Evolutionary conservation across 1,140 invertebrate species (phyloP).

Genomic region (Andricus grossulariae): DNA sequence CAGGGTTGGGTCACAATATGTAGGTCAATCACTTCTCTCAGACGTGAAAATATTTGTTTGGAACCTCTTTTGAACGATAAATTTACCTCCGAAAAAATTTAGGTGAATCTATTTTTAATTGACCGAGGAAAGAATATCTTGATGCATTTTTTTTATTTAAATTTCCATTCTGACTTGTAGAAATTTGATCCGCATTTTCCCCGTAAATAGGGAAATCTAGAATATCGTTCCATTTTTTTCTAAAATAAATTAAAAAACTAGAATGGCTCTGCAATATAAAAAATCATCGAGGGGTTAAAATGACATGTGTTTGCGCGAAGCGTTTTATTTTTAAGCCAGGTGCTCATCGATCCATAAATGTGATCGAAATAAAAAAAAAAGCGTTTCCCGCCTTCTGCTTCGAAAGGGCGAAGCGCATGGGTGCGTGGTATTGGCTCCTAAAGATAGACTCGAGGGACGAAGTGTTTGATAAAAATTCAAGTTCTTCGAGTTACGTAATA

Average conservation of each 20-base stretch:
- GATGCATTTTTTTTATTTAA: too few species aligned
- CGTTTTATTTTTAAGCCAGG: slow-evolving; percentile 35
- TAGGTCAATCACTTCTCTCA: too few species aligned
- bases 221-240: too few species aligned
- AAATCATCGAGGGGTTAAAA: not conserved
- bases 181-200: not conserved
- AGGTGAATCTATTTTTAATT: too few species aligned
- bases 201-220: not conserved
- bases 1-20: too few species aligned
- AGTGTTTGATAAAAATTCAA: not conserved
- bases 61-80: too few species aligned
- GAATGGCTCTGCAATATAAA: too few species aligned
- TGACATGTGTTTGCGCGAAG: not conserved
- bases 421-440: not conserved
- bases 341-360: slow-evolving; percentile 40
- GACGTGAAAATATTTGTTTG: too few species aligned
- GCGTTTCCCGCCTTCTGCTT: slow-evolving; percentile 45
- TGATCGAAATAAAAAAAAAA: slow-evolving; percentile 41
- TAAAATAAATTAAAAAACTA: too few species aligned
- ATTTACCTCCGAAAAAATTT: too few species aligned
- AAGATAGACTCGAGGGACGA: not conserved
- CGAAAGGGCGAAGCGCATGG: slow-evolving; percentile 6
- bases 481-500: not conserved
- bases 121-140: too few species aligned
- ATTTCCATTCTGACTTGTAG: too few species aligned